Percentiles rank a stretch among this genome's conserved stretches.
phyloP scores from a whole-genome alignment of 37 sponge, comb jelly and placozoan species.

The Cliona cf. orientalis region DNA sequence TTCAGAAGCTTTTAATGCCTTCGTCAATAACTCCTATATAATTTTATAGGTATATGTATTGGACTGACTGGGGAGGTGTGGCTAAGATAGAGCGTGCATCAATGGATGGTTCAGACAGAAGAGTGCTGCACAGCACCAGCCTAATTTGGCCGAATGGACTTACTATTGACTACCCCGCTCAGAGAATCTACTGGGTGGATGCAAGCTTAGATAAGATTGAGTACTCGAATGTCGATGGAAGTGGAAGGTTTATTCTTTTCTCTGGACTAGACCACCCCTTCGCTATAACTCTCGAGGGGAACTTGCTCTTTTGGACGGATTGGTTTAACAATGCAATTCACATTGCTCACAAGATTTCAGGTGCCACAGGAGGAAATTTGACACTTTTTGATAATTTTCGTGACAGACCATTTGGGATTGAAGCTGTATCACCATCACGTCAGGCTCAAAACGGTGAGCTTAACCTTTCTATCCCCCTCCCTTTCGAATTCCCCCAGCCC shows the following conservation, averaged over 20 bases:
- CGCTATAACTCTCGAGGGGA: slow-evolving; percentile 49
- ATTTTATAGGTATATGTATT: slow-evolving; percentile 49
- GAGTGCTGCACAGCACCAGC: slow-evolving; percentile 15
- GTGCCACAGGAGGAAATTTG: background rate
- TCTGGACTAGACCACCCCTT: slow-evolving; percentile 40
- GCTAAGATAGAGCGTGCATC: slow-evolving; percentile 60
- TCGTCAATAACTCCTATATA: background rate
- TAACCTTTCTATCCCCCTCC: background rate
- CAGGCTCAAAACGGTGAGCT: slow-evolving; percentile 9
- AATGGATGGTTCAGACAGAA: slow-evolving; percentile 67
- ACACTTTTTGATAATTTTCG: slow-evolving; percentile 1
- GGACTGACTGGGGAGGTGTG: slow-evolving; percentile 70
- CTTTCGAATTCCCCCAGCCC: too few species aligned
- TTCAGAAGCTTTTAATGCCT: background rate
- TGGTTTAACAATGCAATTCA: slow-evolving; percentile 50
- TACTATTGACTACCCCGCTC: slow-evolving; percentile 27
- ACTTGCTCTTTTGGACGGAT: slow-evolving; percentile 73
- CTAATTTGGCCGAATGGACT: slow-evolving; percentile 51
- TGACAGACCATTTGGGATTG: slow-evolving; percentile 36
- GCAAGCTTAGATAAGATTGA: slow-evolving; percentile 28
- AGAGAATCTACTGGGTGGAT: slow-evolving; percentile 51
- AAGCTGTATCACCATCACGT: slow-evolving; percentile 9
- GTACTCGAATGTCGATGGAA: slow-evolving; percentile 28
- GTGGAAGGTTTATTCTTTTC: slow-evolving; percentile 5
- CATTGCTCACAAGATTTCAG: slow-evolving; percentile 1